These are phyloP conservation scores for Protobothrops mucrosquamatus DNA, from an alignment of 2,113 vertebrate genomes.

Conservation along the genomic window DNA sequence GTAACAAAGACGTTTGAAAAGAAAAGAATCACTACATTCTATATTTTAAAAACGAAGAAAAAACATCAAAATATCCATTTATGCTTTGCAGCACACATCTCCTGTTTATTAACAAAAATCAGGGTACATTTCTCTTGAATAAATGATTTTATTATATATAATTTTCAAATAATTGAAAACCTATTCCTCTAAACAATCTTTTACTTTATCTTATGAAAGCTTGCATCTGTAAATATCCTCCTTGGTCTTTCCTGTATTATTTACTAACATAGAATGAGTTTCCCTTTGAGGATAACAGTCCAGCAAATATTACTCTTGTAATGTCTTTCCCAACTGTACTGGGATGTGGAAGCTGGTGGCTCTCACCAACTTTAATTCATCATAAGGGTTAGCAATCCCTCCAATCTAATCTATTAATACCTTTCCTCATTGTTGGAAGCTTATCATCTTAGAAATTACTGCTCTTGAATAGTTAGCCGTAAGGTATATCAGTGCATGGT, in stretches of 20 bases:
- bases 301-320: background rate
- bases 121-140: background rate
- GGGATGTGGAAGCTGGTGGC: background rate
- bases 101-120: background rate
- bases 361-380: background rate
- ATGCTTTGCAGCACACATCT: background rate
- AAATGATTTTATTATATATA: background rate
- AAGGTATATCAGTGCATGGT: background rate
- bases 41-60: background rate
- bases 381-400: background rate
- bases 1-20: background rate
- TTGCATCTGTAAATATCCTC: background rate
- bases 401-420: background rate
- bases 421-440: background rate
- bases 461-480: background rate
- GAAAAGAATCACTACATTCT: background rate
- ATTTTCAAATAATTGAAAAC: background rate
- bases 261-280: background rate
- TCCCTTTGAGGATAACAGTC: background rate
- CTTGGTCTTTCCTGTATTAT: background rate
- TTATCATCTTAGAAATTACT: background rate
- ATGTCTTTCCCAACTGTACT: background rate
- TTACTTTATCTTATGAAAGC: background rate
- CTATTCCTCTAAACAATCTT: background rate
- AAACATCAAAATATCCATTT: background rate